Conservation (phyloP, 1,140 invertebrate species). For the Cydia strobilella region DNA sequence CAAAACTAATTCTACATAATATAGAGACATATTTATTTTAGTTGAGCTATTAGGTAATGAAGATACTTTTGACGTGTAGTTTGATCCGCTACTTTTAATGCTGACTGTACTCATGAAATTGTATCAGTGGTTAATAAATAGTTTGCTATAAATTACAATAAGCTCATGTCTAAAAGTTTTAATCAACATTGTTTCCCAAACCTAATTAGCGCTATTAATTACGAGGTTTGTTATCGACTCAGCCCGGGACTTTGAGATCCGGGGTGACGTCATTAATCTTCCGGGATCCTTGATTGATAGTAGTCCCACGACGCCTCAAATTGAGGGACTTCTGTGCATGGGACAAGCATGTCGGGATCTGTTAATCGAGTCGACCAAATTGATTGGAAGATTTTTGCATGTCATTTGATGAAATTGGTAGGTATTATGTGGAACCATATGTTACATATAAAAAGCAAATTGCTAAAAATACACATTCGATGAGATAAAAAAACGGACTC, state of each 20-base stretch:
- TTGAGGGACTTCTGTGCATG: neutral
- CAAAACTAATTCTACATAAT: too few species aligned
- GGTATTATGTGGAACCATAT: too few species aligned
- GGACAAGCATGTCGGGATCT: constrained; percentile 1
- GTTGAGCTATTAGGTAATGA: too few species aligned
- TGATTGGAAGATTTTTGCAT: neutral
- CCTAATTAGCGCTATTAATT: constrained; percentile 34
- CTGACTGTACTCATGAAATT: too few species aligned
- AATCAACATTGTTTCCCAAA: constrained; percentile 17
- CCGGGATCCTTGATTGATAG: constrained; percentile 41
- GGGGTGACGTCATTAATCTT: constrained; percentile 7
- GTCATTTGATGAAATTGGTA: neutral
- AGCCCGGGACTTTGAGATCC: constrained; percentile 2
- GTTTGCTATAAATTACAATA: neutral
- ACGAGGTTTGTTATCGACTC: constrained; percentile 21
- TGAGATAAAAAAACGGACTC: too few species aligned
- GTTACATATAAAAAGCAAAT: too few species aligned
- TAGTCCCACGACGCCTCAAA: constrained; percentile 35
- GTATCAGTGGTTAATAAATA: neutral
- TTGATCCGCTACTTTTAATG: too few species aligned
- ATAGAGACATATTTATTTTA: too few species aligned
- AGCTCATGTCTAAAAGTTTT: neutral
- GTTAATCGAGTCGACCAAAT: neutral
- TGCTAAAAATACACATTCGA: too few species aligned
- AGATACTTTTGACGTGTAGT: too few species aligned